Percentiles rank a stretch among this genome's conserved stretches.
phyloP scores from a whole-genome alignment of 2,797 vertebrate genomes.

The Micrastur ruficollis region DNA sequence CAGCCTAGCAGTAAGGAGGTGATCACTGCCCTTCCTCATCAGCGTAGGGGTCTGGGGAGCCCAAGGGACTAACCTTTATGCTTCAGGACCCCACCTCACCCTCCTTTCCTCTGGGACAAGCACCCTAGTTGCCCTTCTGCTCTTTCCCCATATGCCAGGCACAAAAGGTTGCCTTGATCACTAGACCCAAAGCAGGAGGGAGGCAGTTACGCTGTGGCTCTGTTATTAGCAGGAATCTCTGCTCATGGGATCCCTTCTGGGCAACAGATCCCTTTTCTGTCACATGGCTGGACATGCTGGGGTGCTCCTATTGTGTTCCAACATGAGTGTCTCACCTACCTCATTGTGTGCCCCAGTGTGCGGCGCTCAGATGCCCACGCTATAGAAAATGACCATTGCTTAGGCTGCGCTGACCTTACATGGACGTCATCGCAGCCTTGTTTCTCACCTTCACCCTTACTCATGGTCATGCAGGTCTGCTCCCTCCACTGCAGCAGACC shows the following conservation, averaged over 20 bases:
- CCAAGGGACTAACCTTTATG: not conserved
- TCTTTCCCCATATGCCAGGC: not conserved
- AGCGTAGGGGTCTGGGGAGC: not conserved
- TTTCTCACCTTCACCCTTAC: not conserved
- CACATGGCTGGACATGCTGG: not conserved
- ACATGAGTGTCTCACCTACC: not conserved
- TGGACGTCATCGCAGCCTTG: not conserved
- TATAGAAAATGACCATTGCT: not conserved
- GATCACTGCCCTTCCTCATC: not conserved
- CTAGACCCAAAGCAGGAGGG: not conserved
- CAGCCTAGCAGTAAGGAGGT: not conserved
- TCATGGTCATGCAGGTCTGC: not conserved
- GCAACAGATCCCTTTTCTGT: not conserved
- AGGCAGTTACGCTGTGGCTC: not conserved
- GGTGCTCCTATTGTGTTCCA: not conserved
- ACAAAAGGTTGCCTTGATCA: not conserved
- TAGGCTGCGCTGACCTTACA: not conserved
- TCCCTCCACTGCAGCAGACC: not conserved
- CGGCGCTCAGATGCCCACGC: fast-evolving
- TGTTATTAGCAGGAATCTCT: not conserved
- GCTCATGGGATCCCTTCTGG: not conserved
- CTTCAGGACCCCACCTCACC: not conserved
- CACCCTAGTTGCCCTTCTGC: not conserved
- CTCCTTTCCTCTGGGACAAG: not conserved
- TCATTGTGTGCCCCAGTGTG: not conserved